A percentile compares a stretch with the other conserved stretches of the same genome.
Evolutionary conservation across 1,140 invertebrate genomes (phyloP).

Genomic region (Zaprionus taronus): DNA sequence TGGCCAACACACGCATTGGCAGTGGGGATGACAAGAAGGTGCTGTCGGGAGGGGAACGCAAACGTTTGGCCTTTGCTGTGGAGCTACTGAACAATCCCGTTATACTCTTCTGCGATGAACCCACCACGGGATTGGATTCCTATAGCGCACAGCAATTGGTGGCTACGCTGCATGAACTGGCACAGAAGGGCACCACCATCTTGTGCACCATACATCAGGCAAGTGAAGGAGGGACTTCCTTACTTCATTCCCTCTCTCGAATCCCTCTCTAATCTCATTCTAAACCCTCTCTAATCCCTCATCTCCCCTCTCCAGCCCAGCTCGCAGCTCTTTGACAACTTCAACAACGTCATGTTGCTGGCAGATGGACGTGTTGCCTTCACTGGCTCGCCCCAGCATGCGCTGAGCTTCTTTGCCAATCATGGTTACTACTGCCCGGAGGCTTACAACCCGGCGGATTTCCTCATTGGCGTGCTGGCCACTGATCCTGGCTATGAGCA

Average conservation of each 20-base stretch:
- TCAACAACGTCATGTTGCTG: constrained; percentile 93
- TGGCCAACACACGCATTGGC: constrained; percentile 91
- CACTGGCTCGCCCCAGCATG: constrained; percentile 90
- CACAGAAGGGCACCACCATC: constrained; percentile 91
- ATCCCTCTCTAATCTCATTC: no score
- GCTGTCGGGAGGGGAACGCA: constrained; percentile 97
- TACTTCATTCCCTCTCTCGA: no score
- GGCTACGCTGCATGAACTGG: constrained; percentile 88
- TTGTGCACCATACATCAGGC: constrained; percentile 97
- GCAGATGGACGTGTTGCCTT: constrained; percentile 96
- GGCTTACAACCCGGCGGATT: constrained; percentile 97
- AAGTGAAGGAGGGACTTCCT: background rate
- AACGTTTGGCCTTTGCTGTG: constrained; percentile 95
- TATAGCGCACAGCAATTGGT: constrained; percentile 95
- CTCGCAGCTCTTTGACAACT: constrained; percentile 95
- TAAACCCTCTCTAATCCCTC: background rate
- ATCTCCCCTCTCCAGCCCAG: constrained; percentile 87
- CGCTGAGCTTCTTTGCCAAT: constrained; percentile 92
- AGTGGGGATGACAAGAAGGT: constrained; percentile 89
- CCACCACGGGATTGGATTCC: constrained; percentile 96
- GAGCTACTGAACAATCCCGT: constrained; percentile 97
- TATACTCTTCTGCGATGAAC: constrained; percentile 97
- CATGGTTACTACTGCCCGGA: constrained; percentile 91
- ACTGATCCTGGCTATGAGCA: constrained; percentile 91
- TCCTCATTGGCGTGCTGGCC: constrained; percentile 94